Base-by-base conservation (phyloP, 1,140 invertebrate genomes). In the Drosophila rhopaloa region DNA sequence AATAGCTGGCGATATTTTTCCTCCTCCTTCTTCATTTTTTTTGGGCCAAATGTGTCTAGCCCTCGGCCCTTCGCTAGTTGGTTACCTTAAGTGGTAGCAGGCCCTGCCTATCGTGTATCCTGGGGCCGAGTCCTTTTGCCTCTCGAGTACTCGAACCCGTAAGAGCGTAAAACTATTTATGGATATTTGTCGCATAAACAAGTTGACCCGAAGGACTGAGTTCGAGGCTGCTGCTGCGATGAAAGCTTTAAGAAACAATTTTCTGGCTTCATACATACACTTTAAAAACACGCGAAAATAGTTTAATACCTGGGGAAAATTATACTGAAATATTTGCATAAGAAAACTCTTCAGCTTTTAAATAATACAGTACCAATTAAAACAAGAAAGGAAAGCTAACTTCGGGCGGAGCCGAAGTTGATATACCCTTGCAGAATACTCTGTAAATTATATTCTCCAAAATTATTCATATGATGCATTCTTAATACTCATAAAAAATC, bases 161-260 rank as follows among this genome's bases (percentile, higher is more conserved):
- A 86, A 86, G 61, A 72, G 83, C 84, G 73, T 62, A 79, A 86
- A 88, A 88, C 84, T 88, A 88, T 88, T 88, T 88, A 89, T 88
- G 83, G 84, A 83, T 88, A 88, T 88, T 88, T 83, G 72, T 56
- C 76, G 83, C 83, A 88, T 88, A 88, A 88, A 88, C 84, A 88
- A 74, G 76, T 70, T 83, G 76, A 88, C 83, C 83, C 78, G 54
- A 68, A 57, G 74, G 63, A 41, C 46, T 54, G 47, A 48, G 61
- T 58, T 11, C 43, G 56, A 38, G 35, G 44, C 40, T 37, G 40
- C 40, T 37, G 60, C 24, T 46, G 43, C 44, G 43, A 24, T n/a
- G 57, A 37, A 74, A 62, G 81, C 81, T 83, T 83, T 84, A 84
- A 83, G 81, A 51, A 72, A 71, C 27, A 29, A 38, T 71, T 57